These are phyloP conservation scores for Ageneiosus marmoratus DNA, from an alignment of 2,113 vertebrate genomes.

Conservation along the genomic window DNA sequence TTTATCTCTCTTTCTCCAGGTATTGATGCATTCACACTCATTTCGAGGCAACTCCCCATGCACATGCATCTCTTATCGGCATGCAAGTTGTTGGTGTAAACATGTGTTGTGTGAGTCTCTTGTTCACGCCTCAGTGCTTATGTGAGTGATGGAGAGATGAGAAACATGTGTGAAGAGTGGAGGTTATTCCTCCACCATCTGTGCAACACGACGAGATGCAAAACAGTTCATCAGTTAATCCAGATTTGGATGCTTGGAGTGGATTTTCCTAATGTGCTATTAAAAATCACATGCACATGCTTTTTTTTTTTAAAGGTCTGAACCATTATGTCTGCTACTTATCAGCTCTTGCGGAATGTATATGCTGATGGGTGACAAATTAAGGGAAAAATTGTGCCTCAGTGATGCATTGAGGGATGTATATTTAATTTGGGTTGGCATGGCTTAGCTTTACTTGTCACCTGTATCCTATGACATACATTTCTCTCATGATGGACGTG, in stretches of 20 bases:
- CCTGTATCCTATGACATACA: neutral
- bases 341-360: neutral
- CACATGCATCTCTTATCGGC: constrained; percentile 2
- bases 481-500: neutral
- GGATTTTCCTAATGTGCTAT: constrained; percentile 13
- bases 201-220: constrained; percentile 7
- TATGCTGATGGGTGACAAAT: constrained; percentile 15
- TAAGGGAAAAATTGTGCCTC: constrained; percentile 7
- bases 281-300: neutral
- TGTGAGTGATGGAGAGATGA: constrained; percentile 28
- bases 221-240: constrained; percentile 1
- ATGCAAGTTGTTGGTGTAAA: constrained; percentile 28
- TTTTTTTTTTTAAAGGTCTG: neutral
- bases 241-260: constrained; percentile 1
- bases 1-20: constrained; percentile 42
- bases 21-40: neutral
- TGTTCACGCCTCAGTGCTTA: constrained; percentile 23
- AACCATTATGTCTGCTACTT: neutral
- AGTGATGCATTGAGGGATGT: neutral
- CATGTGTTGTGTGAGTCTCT: constrained; percentile 39
- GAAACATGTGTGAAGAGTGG: constrained; percentile 18
- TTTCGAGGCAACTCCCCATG: constrained; percentile 13
- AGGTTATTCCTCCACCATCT: constrained; percentile 32
- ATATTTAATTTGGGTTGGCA: neutral
- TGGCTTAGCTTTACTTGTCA: neutral